Evolutionary conservation across 2,888 invertebrate species (phyloP), one percentile per base, ranked within the genome.

Genomic region (Argynnis bischoffii): DNA sequence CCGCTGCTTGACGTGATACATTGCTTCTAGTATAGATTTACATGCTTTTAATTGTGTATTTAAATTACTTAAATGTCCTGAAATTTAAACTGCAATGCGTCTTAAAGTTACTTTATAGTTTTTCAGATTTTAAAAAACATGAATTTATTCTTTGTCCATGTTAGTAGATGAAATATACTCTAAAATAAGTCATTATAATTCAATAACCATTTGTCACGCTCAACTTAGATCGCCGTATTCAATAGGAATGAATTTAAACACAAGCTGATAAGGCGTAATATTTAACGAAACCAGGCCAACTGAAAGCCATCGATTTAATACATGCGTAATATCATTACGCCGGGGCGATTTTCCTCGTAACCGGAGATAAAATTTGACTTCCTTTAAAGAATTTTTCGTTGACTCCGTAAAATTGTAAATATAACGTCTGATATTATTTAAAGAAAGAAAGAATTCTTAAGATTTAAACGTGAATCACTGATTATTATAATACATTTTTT

Each of bases 1-100:
- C 83, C 81, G 81, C 81, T 76, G 74, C 81, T 87, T 87, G 90
- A 86, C 92, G 88, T 91, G 92, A 92, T 89, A 88, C 89, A 92
- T 89, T 82, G 85, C 82, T 76, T 77, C 76, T 76, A 75, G 78
- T 81, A 80, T 83, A 82, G 81, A 82, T 85, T 86, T 81, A 83
- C 83, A 81, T 84, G 78, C 75, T 77, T 75, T 75, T 75, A 72
- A 75, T 73, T 70, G 71, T 72, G 61, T 57, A 59, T 67, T 70
- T 63, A 72, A 54, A 63, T 63, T 51, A 64, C 41, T 55, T 59
- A 66, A 64, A 59, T 59, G 15, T 59, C 59, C 47, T 59, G 59
- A 59, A 61, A 53, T 61, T 61, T 53, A 53, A 61, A 51, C 61
- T 61, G 61, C 61, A 61, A 61, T 61, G 61, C 61, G 61, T 53